These are phyloP conservation scores for Bos taurus DNA, from an alignment of 2,113 vertebrate species.

Conservation along the genomic window DNA sequence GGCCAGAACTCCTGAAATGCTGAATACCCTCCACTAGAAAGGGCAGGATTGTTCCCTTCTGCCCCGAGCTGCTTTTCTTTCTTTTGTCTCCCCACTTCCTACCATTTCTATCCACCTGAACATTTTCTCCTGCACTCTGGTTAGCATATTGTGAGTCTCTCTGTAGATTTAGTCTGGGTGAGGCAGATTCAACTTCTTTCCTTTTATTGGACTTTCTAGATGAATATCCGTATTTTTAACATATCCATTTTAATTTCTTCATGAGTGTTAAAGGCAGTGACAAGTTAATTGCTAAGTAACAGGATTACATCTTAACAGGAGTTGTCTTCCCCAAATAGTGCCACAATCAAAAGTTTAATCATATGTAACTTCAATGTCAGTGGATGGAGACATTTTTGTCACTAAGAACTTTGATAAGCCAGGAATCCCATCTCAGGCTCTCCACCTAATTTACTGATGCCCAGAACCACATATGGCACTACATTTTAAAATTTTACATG, in stretches of 20 bases:
- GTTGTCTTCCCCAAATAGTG: background rate
- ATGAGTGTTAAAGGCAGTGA: background rate
- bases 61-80: background rate
- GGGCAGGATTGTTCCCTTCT: background rate
- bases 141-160: background rate
- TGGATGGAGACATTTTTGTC: background rate
- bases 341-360: background rate
- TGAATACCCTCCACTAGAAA: background rate
- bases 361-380: background rate
- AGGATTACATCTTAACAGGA: background rate
- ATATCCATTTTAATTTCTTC: background rate
- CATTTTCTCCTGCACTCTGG: background rate
- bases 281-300: background rate
- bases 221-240: background rate
- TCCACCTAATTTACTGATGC: background rate
- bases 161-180: background rate
- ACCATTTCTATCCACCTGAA: background rate
- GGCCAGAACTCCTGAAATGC: background rate
- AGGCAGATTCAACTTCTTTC: background rate
- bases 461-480: background rate
- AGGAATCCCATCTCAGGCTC: background rate
- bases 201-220: background rate
- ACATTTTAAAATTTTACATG: background rate
- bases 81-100: background rate
- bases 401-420: background rate